phyloP scores from a whole-genome alignment of 2,797 vertebrate species.

The Molossus alvarezi region DNA sequence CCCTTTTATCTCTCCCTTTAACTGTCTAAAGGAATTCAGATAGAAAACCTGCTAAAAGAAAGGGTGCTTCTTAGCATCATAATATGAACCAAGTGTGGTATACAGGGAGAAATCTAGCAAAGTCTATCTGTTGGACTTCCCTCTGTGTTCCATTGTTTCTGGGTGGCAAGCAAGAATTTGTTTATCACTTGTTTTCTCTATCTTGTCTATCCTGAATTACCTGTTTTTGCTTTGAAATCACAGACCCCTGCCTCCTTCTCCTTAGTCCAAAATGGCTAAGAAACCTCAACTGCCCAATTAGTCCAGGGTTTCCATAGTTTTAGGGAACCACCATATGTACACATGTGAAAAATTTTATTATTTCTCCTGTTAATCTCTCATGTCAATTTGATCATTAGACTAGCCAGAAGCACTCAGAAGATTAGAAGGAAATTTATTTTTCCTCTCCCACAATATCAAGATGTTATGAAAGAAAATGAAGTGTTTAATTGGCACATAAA shows the following conservation, averaged over 20 bases:
- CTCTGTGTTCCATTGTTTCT: neutral
- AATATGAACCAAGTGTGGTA: neutral
- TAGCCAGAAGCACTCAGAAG: neutral
- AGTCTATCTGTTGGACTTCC: neutral
- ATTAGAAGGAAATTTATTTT: neutral
- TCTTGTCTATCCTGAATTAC: neutral
- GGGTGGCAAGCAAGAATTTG: neutral
- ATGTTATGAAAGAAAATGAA: conserved; percentile 43
- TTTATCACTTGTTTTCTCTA: neutral
- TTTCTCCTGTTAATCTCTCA: neutral
- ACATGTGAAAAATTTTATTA: neutral
- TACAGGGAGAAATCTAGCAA: neutral
- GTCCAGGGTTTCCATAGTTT: neutral
- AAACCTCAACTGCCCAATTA: neutral
- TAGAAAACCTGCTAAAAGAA: neutral
- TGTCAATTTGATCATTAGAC: neutral
- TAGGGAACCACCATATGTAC: neutral
- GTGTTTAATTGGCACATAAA: conserved; percentile 12
- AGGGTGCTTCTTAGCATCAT: neutral
- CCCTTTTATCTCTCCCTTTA: neutral
- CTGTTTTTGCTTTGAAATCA: neutral
- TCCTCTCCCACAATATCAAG: neutral
- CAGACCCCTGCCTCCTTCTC: neutral
- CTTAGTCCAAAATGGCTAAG: neutral
- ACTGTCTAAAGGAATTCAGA: neutral